Conservation (phyloP, 2,888 invertebrate genomes). For the Apoderus coryli region DNA sequence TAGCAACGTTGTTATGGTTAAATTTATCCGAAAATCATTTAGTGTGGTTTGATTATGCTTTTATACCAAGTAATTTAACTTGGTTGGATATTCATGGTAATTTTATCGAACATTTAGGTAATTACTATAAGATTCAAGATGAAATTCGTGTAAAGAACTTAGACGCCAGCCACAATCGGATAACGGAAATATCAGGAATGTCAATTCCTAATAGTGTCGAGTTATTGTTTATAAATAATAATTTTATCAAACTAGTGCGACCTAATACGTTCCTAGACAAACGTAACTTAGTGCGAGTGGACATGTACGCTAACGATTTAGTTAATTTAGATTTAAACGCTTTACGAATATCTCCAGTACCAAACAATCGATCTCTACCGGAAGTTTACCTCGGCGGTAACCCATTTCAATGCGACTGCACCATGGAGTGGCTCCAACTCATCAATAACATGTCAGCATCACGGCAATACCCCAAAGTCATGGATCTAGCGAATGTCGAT, state of each 20-base stretch:
- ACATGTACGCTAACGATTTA: slow-evolving; percentile 79
- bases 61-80: slow-evolving; percentile 76
- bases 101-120: slow-evolving; percentile 73
- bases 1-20: slow-evolving; percentile 72
- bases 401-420: slow-evolving; percentile 88
- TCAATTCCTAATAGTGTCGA: slow-evolving; percentile 81
- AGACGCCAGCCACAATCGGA: slow-evolving; percentile 81
- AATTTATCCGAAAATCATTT: slow-evolving; percentile 84
- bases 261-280: slow-evolving; percentile 80
- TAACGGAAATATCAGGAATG: slow-evolving; percentile 67
- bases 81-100: slow-evolving; percentile 87
- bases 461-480: slow-evolving; percentile 72
- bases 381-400: slow-evolving; percentile 87
- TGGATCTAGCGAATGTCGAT: slow-evolving; percentile 78
- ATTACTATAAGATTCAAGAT: slow-evolving; percentile 75
- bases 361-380: slow-evolving; percentile 58
- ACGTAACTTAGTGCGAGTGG: slow-evolving; percentile 69
- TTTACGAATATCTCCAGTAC: slow-evolving; percentile 59
- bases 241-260: slow-evolving; percentile 65
- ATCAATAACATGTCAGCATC: slow-evolving; percentile 75
- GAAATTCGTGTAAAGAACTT: slow-evolving; percentile 69
- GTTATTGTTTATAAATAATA: slow-evolving; percentile 77
- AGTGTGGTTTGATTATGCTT: slow-evolving; percentile 87
- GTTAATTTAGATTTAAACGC: slow-evolving; percentile 70
- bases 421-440: slow-evolving; percentile 88